Base-by-base conservation (phyloP, 1,140 invertebrate genomes). In the Cephus cinctus region DNA sequence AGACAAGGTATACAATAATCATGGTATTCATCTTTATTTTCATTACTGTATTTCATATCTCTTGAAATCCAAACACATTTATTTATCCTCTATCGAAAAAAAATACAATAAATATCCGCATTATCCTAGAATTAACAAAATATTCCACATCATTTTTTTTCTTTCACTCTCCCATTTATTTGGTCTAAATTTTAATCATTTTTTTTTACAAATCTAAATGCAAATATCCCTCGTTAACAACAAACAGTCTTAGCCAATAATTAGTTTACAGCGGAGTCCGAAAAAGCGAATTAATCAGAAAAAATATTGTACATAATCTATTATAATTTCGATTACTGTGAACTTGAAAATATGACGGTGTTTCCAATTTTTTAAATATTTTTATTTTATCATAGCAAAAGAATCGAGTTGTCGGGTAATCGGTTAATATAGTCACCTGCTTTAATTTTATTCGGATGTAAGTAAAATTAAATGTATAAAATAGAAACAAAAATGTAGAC, bases 41-140 rank as follows among this genome's bases (percentile, higher is more conserved):
- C 38, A 39, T 56, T 43, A 51, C 60, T 67, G 58, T 50, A 64
- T 59, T 46, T 54, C 44, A 59, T 65, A 57, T 59, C 56, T 65
- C 57, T 68, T 59, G 53, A 63, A 69, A 62, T 63, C 52, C 59
- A 70, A 71, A 70, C 63, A 70, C 67, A 69, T 69, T 57, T 69
- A 71, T 69, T 63, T 62, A 52, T 62, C 44, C 53, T 35, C 57
- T 67, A 67, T 61, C 34, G 60, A 61, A 55, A 53, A 60, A 62
- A 66, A 63, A 62, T 68, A 71, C 59, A 71, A 73, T 63, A 71
- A 71, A 67, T 64, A 61, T 69, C 54, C 56, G 58, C 56, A 63
- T 65, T 61, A 40, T 57, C 43, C 59, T 67, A 71, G 48, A 68
- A 67, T 71, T 68, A 64, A 67, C 61, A 68, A 73, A 73, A 73